phyloP scores from a whole-genome alignment of 2,888 invertebrate genomes.

The Xylota sylvarum region DNA sequence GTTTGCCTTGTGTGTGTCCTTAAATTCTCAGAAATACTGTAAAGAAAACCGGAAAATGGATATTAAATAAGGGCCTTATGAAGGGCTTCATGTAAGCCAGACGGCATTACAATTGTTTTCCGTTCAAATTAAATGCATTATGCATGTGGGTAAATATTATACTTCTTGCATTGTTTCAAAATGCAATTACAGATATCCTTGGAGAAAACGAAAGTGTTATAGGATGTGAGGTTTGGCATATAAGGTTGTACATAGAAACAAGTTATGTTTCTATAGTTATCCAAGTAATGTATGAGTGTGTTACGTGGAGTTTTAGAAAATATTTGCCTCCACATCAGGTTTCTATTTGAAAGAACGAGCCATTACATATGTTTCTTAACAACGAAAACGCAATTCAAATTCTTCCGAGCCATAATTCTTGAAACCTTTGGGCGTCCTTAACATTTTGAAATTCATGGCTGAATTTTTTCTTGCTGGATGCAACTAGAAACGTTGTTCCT shows the following conservation, averaged over 20 bases:
- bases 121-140: slow-evolving; percentile 57
- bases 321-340: too few species aligned
- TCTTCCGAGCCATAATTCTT: too few species aligned
- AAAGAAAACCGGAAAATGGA: slow-evolving; percentile 57
- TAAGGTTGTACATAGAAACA: background rate
- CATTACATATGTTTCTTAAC: too few species aligned
- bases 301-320: too few species aligned
- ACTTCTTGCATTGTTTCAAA: background rate
- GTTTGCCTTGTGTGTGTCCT: slow-evolving; percentile 45
- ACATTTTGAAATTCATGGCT: too few species aligned
- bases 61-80: slow-evolving; percentile 58
- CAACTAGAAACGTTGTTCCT: too few species aligned
- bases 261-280: background rate
- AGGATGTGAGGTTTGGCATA: background rate
- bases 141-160: slow-evolving; percentile 14
- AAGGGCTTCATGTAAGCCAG: slow-evolving; percentile 4
- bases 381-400: too few species aligned
- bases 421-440: too few species aligned
- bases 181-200: slow-evolving; percentile 9
- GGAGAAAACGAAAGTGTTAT: background rate
- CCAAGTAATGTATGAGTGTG: background rate
- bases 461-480: too few species aligned
- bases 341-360: too few species aligned
- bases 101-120: slow-evolving; percentile 36
- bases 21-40: slow-evolving; percentile 45